Base-by-base conservation (phyloP, 1,140 invertebrate species). In the Ostrea denselamellosa region DNA sequence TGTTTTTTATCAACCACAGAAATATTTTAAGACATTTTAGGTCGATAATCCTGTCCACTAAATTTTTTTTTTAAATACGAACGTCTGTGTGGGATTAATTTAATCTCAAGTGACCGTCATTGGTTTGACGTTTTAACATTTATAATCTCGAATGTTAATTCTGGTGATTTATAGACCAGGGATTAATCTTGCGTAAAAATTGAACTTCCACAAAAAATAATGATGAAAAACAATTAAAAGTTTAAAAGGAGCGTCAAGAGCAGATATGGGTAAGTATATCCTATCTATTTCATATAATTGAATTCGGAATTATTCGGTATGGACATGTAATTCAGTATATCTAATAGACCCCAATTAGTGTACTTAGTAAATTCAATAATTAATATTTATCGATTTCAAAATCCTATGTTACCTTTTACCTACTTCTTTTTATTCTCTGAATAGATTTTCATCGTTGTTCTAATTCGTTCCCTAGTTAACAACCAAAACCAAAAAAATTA, bases 71-170 rank as follows among this genome's bases (percentile, higher is more conserved):
- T 14, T 34, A 77, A 14, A 25, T 34, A 25, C 12, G 14, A 77
- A 10, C 10, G 9, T 77, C 28, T 2, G 25, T 25, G 25, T 77
- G 22, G 25, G 68, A 77, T 77, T 77, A 77, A 12, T 12, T 12
- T 77, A 77, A 77, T 77, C 68, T 28, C 68, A 25, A 17, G 10
- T 77, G 68, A 77, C 68, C 68, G 68, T 77, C 10, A 4, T 25
- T 77, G 68, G 22, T 77, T 77, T 77, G 68, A 77, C 68, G 68
- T 77, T 77, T 77, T 77, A 77, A 77, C 68, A 77, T 77, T 77
- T 77, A 77, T 77, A 77, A 77, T 77, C 68, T 17, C 22, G 12
- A 77, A 34, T 12, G 56, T 62, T 62, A 62, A 62, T 62, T 62
- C n/a, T 62, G 17, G 7, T 19, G 17, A 17, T 62, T 62, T 17